Percentiles rank a stretch among this genome's conserved stretches.
Conservation (phyloP, 2,888 invertebrate genomes). For the Andrena chrysosceles region DNA sequence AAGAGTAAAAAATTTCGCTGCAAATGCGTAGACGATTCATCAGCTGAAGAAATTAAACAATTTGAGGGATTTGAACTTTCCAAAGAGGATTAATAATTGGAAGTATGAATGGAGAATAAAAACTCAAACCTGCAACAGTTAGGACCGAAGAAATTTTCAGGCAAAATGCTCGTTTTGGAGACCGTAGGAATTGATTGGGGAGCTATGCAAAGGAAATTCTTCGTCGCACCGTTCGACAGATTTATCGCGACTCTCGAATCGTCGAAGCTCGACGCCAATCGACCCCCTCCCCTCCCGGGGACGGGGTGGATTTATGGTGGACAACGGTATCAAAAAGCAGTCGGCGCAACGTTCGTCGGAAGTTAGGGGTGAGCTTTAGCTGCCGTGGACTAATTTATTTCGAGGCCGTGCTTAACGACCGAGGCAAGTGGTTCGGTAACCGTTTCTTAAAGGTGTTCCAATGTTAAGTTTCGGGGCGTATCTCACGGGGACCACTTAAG, state of each 20-base stretch:
- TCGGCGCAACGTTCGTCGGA: constrained; percentile 33
- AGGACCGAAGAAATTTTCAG: neutral
- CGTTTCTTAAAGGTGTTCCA: constrained; percentile 58
- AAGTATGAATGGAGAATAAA: too few relatives aligned
- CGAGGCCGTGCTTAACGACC: constrained; percentile 37
- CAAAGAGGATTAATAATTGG: too few relatives aligned
- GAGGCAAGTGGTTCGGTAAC: constrained; percentile 49
- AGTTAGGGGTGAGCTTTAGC: constrained; percentile 17
- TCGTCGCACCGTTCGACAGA: constrained; percentile 14
- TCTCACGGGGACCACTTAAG: constrained; percentile 69
- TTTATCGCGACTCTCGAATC: constrained; percentile 46
- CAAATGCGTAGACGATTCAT: too few relatives aligned
- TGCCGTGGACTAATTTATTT: constrained; percentile 51
- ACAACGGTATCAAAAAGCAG: constrained; percentile 49
- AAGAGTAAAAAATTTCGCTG: too few relatives aligned
- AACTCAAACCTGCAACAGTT: neutral
- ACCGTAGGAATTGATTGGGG: constrained; percentile 1
- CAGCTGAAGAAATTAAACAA: too few relatives aligned
- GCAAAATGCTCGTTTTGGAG: constrained; percentile 1
- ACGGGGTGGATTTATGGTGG: constrained; percentile 42
- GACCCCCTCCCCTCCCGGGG: neutral
- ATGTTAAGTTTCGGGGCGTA: constrained; percentile 61
- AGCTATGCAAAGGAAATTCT: constrained; percentile 24
- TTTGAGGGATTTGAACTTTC: too few relatives aligned
- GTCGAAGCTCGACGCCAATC: constrained; percentile 16